Evolutionary conservation across 1,140 invertebrate species (phyloP), one percentile per base, ranked within the genome.

Genomic region (Conopomorpha cramerella): DNA sequence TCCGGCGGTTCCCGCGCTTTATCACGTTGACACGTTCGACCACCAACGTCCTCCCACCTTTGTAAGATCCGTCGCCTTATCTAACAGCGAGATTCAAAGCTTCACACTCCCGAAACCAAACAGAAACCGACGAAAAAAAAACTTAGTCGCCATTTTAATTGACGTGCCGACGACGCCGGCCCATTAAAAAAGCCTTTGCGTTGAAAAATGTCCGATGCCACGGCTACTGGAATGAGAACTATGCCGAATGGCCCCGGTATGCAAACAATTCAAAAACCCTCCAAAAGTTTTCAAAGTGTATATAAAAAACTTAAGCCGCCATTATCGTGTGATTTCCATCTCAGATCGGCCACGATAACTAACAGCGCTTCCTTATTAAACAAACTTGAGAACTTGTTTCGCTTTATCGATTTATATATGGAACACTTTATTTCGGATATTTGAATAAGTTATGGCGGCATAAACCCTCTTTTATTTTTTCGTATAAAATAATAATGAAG

Each of bases 81-180:
- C 68, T 46, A 52, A 37, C 33, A 50, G 39, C 46, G 50, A 68
- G 66, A 71, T 71, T 67, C 63, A 68, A 71, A 70, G 59, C 55
- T 38, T 32, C 45, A 41, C 41, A 34, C 46, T 48, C 44, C 53
- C 46, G 41, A 34, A 55, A 51, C 47, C 43, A 65, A 48, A 45
- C 19, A 43, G 30, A 43, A 45, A 49, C 41, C 42, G 31, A 49
- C 50, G 56, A 64, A 66, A 59, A 43, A 44, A 37, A 36, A 36
- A 39, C 47, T n/a, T n/a, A n/a, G 39, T 53, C 52, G 57, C 52
- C 62, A 63, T 68, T 74, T 74, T 74, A 74, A 74, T 74, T 71
- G 65, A 70, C 55, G 54, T 40, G n/a, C n/a, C n/a, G n/a, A n/a
- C n/a, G n/a, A n/a, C 44, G 51, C 51, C 38, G 33, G 38, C 40